A percentile compares a stretch with the other conserved stretches of the same genome.
Evolutionary conservation across 2,797 vertebrate species (phyloP).

Genomic region (Lateolabrax maculatus): DNA sequence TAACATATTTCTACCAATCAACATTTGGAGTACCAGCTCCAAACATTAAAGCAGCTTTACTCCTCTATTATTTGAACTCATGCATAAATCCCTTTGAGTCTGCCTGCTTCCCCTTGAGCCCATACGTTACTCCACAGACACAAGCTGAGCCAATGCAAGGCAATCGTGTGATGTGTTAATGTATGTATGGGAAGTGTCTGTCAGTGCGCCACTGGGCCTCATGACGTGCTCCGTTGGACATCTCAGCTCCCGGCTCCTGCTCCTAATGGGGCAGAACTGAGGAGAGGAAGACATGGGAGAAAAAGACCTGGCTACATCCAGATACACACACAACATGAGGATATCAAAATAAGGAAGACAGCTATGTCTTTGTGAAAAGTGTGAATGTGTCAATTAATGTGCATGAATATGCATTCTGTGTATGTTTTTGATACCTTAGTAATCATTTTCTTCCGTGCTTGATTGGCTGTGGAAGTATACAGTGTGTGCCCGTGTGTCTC

Average conservation of each 20-base stretch:
- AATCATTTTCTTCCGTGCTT: slow-evolving; percentile 25
- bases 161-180: slow-evolving; percentile 62
- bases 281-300: slow-evolving; percentile 49
- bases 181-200: slow-evolving; percentile 65
- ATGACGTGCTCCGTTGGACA: slow-evolving; percentile 70
- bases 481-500: not conserved
- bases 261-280: slow-evolving; percentile 78
- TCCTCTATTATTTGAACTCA: slow-evolving; percentile 58
- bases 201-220: slow-evolving; percentile 65
- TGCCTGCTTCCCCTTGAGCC: slow-evolving; percentile 42
- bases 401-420: slow-evolving; percentile 11
- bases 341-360: slow-evolving; percentile 28
- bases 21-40: not conserved
- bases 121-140: slow-evolving; percentile 35
- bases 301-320: slow-evolving; percentile 18
- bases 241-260: slow-evolving; percentile 53
- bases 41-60: slow-evolving; percentile 33
- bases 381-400: slow-evolving; percentile 14
- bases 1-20: not conserved
- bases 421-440: slow-evolving; percentile 8
- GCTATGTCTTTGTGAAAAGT: slow-evolving; percentile 25
- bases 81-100: slow-evolving; percentile 69
- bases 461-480: slow-evolving; percentile 33
- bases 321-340: slow-evolving; percentile 14
- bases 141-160: slow-evolving; percentile 64